phyloP scores from a whole-genome alignment of 2,888 invertebrate genomes.

The Phalangium opilio region DNA sequence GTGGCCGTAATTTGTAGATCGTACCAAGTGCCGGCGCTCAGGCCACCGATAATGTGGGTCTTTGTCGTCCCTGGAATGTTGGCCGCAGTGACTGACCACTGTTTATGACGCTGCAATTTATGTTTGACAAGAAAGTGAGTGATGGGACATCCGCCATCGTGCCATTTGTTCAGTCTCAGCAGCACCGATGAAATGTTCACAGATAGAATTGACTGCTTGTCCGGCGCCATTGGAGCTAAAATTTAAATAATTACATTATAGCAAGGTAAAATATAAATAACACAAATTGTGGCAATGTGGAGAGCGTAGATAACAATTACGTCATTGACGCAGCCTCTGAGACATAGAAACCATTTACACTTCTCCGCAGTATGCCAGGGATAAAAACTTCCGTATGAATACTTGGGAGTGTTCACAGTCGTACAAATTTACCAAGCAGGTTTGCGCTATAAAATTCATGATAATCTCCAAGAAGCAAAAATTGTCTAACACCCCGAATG shows the following conservation, averaged over 20 bases:
- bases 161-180: slow-evolving; percentile 80
- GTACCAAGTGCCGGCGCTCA: slow-evolving; percentile 31
- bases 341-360: too few relatives aligned
- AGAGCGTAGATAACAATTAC: too few relatives aligned
- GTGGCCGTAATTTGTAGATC: slow-evolving; percentile 30
- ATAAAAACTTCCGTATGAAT: too few relatives aligned
- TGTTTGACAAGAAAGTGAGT: slow-evolving; percentile 28
- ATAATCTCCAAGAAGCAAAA: too few relatives aligned
- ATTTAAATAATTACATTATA: slow-evolving; percentile 1
- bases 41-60: slow-evolving; percentile 20
- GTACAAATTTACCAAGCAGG: too few relatives aligned
- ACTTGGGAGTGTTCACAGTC: too few relatives aligned
- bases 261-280: too few relatives aligned
- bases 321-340: too few relatives aligned
- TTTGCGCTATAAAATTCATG: too few relatives aligned
- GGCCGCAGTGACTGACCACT: slow-evolving; percentile 49
- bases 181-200: slow-evolving; percentile 85
- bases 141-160: slow-evolving; percentile 34
- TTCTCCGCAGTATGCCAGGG: too few relatives aligned
- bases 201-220: slow-evolving; percentile 76
- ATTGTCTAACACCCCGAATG: too few relatives aligned
- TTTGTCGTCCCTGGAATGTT: slow-evolving; percentile 15
- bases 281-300: too few relatives aligned
- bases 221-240: slow-evolving; percentile 71
- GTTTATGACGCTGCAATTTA: slow-evolving; percentile 29